phyloP scores from a whole-genome alignment of 2,113 vertebrate species.

The Plotosus lineatus region DNA sequence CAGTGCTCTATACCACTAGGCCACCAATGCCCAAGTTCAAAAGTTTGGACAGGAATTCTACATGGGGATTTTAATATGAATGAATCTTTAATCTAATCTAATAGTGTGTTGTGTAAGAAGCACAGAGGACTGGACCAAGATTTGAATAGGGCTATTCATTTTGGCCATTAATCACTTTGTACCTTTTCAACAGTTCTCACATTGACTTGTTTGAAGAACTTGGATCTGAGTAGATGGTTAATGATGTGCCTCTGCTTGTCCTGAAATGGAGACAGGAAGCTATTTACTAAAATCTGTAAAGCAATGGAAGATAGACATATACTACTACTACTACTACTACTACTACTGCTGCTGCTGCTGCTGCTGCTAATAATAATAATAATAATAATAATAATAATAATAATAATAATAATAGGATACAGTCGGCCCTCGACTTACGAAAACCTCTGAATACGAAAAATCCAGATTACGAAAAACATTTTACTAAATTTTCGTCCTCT shows the following conservation, averaged over 20 bases:
- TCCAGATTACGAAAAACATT: no score
- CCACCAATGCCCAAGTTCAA: no score
- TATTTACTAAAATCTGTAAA: neutral
- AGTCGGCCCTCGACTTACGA: no score
- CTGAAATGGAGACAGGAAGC: neutral
- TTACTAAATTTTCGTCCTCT: no score
- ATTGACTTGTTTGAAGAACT: conserved; percentile 20
- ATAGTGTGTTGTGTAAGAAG: neutral
- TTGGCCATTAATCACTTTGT: conserved; percentile 9
- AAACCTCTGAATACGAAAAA: no score
- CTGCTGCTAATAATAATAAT: no score
- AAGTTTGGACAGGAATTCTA: neutral
- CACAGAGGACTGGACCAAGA: conserved; percentile 17
- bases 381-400: no score
- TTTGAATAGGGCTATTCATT: conserved; percentile 23
- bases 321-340: no score
- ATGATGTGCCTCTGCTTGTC: conserved; percentile 19
- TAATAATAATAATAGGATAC: no score
- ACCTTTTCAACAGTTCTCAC: conserved; percentile 23
- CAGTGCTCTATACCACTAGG: no score
- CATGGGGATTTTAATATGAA: neutral
- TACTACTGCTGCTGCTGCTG: no score
- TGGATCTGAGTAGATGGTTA: conserved; percentile 16
- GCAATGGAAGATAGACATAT: neutral
- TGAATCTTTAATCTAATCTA: neutral